Evolutionary conservation across 2,113 vertebrate species (phyloP), one percentile per base, ranked within the genome.

Genomic region (Centropristis striata): DNA sequence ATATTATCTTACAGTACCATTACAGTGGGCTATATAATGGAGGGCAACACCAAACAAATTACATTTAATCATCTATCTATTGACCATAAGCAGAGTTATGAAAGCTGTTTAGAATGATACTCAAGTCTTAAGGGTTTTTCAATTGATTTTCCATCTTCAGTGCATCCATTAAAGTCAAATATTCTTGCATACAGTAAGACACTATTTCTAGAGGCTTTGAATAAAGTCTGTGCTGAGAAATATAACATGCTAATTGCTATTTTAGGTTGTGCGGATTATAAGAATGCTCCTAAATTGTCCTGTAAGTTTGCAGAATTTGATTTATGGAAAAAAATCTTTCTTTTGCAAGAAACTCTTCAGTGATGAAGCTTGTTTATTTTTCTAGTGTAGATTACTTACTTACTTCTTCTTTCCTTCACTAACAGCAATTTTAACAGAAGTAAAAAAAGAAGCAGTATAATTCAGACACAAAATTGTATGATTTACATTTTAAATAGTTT

Each of bases 81-180:
- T 32, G 42, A 71, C 37, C 42, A 61, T 20, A 71, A 66, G 47
- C 7, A 44, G 39, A 82, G 54, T 28, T 2, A 46, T 15, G n/a
- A 80, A 67, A 44, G 27, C 59, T 81, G 58, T 58, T 32, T 41
- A 54, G 14, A 78, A 11, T 50, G 32, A 67, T 13, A 25, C 50
- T 51, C 11, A 50, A 63, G 55, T 32, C 36, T 41, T 46, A 49
- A 84, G n/a, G 70, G 57, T 50, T 70, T 71, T 66, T 37, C 23
- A 0, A 69, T 58, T 67, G 68, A 59, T 78, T 84, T 75, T 77
- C 68, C 63, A 21, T 71, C 51, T 47, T 64, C 5, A 12, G 25
- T 25, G 16, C 46, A 44, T 74, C 46, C 10, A 41, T 36, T 75
- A 39, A 39, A 54, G 57, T 60, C 44, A 28, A 13, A 53, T 37